Conservation (phyloP, 2,797 vertebrate genomes). For the Simalia tracyae region DNA sequence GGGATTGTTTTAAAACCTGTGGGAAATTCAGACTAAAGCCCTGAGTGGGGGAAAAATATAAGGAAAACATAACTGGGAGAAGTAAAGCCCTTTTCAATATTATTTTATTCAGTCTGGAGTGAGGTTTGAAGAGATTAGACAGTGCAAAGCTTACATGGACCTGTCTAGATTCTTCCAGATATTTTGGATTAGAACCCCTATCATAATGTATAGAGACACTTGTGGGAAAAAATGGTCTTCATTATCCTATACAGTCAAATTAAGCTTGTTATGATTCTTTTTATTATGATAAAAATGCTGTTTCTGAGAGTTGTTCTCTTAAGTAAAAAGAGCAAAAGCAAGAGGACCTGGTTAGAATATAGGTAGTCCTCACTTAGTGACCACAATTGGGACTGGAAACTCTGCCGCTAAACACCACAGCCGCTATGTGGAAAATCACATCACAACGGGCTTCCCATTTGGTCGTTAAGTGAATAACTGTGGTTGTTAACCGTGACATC, state of each 20-base stretch:
- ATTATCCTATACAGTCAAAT: neutral
- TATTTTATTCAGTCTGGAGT: neutral
- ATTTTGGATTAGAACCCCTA: neutral
- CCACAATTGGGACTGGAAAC: too few species aligned
- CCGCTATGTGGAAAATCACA: too few species aligned
- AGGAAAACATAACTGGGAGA: neutral
- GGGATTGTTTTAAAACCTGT: neutral
- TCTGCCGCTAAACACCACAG: too few species aligned
- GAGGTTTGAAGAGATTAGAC: neutral
- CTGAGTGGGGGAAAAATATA: too few species aligned
- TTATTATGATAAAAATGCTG: neutral
- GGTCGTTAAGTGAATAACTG: too few species aligned
- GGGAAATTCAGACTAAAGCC: neutral
- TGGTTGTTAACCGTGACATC: too few species aligned
- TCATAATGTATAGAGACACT: neutral
- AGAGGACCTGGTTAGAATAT: conserved; percentile 26
- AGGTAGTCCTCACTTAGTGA: too few species aligned
- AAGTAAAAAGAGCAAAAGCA: conserved; percentile 1
- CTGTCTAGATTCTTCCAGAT: neutral
- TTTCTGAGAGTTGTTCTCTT: neutral
- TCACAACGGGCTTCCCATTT: too few species aligned
- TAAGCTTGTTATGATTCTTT: neutral
- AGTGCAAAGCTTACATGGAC: neutral
- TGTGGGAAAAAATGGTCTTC: neutral
- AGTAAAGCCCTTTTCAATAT: neutral